Percentiles rank a stretch among this genome's conserved stretches.
Evolutionary conservation across 2,888 invertebrate genomes (phyloP).

Genomic region (Exephanes ischioxanthus): DNA sequence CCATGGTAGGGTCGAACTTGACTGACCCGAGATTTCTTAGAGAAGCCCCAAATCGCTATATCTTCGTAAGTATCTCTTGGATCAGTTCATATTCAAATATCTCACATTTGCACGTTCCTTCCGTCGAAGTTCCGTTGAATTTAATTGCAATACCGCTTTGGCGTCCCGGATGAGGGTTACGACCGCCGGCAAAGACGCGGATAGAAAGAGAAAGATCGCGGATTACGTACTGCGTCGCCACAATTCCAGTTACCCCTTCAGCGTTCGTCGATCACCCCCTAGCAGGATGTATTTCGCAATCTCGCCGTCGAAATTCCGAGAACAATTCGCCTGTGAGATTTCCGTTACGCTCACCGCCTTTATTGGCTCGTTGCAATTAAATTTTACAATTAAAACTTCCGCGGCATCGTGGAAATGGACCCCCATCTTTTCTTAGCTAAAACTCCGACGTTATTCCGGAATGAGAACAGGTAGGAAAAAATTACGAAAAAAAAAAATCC

Average conservation of each 20-base stretch:
- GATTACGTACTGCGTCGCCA: constrained; percentile 49
- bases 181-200: constrained; percentile 20
- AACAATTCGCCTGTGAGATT: not conserved
- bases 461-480: not conserved
- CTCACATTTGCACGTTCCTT: not conserved
- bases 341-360: not conserved
- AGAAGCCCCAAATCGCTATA: constrained; percentile 2
- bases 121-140: constrained; percentile 58
- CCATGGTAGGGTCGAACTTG: constrained; percentile 4
- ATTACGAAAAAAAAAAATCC: too few relatives aligned
- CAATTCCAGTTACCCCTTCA: not conserved
- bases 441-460: not conserved
- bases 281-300: not conserved
- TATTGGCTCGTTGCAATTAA: not conserved
- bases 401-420: not conserved
- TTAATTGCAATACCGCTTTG: constrained; percentile 50
- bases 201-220: constrained; percentile 18
- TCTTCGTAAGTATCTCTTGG: not conserved
- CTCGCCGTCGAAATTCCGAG: not conserved
- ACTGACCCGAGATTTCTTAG: not conserved
- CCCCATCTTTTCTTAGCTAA: not conserved
- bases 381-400: not conserved
- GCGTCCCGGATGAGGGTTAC: constrained; percentile 13
- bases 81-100: constrained; percentile 39
- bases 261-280: not conserved